These are phyloP conservation scores for Xiphorhynchus elegans DNA, from an alignment of 2,113 vertebrate genomes.

Conservation along the genomic window DNA sequence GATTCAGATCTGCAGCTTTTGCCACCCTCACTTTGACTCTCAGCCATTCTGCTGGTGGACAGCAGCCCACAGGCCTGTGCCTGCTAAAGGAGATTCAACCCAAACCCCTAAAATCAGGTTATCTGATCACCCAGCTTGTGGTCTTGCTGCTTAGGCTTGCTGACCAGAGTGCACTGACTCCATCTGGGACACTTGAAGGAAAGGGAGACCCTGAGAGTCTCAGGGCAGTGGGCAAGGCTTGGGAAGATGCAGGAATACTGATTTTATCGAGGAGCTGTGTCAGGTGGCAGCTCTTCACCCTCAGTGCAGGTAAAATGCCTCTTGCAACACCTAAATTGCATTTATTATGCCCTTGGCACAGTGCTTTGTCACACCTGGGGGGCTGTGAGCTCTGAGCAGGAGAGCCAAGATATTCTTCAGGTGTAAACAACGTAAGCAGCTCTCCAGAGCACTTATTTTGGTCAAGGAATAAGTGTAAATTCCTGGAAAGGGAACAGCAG, in stretches of 20 bases:
- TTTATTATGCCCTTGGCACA: neutral
- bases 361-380: neutral
- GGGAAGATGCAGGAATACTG: neutral
- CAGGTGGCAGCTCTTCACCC: neutral
- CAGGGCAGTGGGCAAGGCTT: neutral
- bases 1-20: neutral
- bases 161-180: rapidly evolving
- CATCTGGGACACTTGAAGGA: neutral
- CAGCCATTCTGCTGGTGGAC: neutral
- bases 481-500: neutral
- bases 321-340: neutral
- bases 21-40: neutral
- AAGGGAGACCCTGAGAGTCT: neutral
- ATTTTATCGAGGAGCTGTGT: neutral
- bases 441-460: neutral
- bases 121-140: neutral
- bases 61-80: neutral
- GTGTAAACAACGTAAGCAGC: neutral
- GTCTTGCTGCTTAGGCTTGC: neutral
- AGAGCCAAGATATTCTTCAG: neutral
- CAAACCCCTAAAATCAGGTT: neutral
- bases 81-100: neutral
- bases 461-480: neutral
- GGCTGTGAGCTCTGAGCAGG: neutral
- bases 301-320: neutral